Conservation (phyloP, 2,797 vertebrate genomes). For the Glyptemys insculpta region DNA sequence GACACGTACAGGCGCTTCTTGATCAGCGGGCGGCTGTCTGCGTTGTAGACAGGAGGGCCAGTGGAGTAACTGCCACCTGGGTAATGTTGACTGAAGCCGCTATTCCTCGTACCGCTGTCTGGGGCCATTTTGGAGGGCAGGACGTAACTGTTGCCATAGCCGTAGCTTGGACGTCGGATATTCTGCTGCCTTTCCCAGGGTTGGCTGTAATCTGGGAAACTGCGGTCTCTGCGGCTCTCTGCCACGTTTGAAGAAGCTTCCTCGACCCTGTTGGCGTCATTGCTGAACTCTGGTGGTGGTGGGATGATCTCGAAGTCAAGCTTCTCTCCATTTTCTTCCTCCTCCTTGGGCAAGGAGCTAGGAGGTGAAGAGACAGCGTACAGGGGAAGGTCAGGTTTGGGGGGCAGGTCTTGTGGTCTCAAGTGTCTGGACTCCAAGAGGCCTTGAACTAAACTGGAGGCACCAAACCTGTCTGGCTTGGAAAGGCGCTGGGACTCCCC, state of each 20-base stretch:
- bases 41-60: neutral
- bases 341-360: neutral
- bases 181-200: neutral
- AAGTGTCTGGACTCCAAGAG: neutral
- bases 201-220: slow-evolving; percentile 42
- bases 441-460: slow-evolving; percentile 48
- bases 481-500: neutral
- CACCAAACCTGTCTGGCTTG: neutral
- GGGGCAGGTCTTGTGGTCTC: fast-evolving
- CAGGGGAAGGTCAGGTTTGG: neutral
- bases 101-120: neutral
- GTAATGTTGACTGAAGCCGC: neutral
- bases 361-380: slow-evolving; percentile 4
- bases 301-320: slow-evolving; percentile 80
- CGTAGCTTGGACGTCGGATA: slow-evolving; percentile 10
- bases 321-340: slow-evolving; percentile 30
- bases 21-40: slow-evolving; percentile 78
- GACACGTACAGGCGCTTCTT: slow-evolving; percentile 85
- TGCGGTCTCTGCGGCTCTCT: slow-evolving; percentile 42
- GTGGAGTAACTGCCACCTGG: neutral
- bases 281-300: slow-evolving; percentile 83
- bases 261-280: neutral
- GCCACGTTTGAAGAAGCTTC: fast-evolving
- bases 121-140: fast-evolving
- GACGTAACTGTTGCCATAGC: slow-evolving; percentile 13